Base-by-base conservation (phyloP, 2,797 vertebrate genomes). In the Characodon lateralis region DNA sequence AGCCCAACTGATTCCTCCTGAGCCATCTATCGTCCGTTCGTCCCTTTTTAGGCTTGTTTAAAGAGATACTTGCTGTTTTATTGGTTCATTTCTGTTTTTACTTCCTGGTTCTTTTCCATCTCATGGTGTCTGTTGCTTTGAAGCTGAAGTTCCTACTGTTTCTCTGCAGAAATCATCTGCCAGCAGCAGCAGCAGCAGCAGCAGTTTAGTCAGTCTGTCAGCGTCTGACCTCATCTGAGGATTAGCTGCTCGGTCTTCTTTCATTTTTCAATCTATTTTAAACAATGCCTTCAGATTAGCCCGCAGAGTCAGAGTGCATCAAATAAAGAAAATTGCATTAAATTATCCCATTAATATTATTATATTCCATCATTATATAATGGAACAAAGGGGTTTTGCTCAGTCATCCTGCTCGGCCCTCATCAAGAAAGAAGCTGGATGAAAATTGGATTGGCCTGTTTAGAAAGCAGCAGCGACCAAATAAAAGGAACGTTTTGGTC, bases 211-310 rank as follows among this genome's bases (percentile, higher is more conserved):
- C 10, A 50, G 20, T 14, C 24, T 20, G 24, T 1, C 22, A 6
- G 58, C 7, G 41, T 63, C 66, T 86, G 89, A 89, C 81, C 89
- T 86, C 73, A 6, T 39, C 2, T 9, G 7, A 73, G 89, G 86
- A 85, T 88, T 88, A 87, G 81, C 88, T 83, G 81, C 79, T 86
- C 61, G 66, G 74, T 77, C 83, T 78, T 88, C 88, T 86, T 89
- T 88, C 78, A 85, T 88, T 85, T 89, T 93, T 86, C 88, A 91
- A 92, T 94, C 92, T 91, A 90, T 91, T 91, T 90, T 84, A 93
- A 95, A 93, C 90, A 92, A 86, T 89, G 85, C 82, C 77, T 92
- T 83, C 91, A 95, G 94, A 95, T 95, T 95, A 95, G 94, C 95
- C 84, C 78, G 78, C 87, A 83, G 85, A 93, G 87, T 89, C 91